These are phyloP conservation scores for Phataginus tetradactyla DNA, from an alignment of 2,797 vertebrate species.

Conservation along the genomic window DNA sequence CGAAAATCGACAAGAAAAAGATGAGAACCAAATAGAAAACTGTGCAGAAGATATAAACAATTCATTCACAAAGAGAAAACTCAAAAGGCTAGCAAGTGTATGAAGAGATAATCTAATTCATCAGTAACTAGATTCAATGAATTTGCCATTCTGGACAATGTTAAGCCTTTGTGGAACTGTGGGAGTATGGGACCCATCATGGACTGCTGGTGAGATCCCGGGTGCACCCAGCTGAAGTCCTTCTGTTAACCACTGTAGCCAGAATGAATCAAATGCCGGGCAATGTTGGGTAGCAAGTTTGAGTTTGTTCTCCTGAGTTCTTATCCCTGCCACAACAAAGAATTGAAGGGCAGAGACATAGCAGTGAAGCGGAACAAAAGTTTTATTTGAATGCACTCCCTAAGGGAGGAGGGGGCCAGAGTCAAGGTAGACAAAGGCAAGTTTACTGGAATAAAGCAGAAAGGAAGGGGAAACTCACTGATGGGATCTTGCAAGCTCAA, in stretches of 20 bases:
- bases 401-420: too few relatives aligned
- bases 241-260: neutral
- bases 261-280: neutral
- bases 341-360: too few relatives aligned
- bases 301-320: too few relatives aligned
- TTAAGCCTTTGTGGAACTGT: neutral
- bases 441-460: too few relatives aligned
- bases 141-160: neutral
- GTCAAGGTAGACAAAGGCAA: too few relatives aligned
- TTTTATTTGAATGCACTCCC: too few relatives aligned
- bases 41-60: neutral
- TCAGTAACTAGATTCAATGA: neutral
- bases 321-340: too few relatives aligned
- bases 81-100: neutral
- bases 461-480: too few relatives aligned
- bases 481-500: too few relatives aligned
- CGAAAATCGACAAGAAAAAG: neutral
- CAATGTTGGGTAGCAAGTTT: neutral
- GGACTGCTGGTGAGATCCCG: neutral
- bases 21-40: slow-evolving; percentile 12
- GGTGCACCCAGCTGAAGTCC: neutral
- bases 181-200: too few relatives aligned
- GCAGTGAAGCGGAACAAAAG: too few relatives aligned
- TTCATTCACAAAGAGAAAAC: slow-evolving; percentile 11
- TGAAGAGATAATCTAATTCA: neutral